These are phyloP conservation scores for Spongilla lacustris DNA, from an alignment of 37 sponge, comb jelly and placozoan genomes.

Conservation along the genomic window DNA sequence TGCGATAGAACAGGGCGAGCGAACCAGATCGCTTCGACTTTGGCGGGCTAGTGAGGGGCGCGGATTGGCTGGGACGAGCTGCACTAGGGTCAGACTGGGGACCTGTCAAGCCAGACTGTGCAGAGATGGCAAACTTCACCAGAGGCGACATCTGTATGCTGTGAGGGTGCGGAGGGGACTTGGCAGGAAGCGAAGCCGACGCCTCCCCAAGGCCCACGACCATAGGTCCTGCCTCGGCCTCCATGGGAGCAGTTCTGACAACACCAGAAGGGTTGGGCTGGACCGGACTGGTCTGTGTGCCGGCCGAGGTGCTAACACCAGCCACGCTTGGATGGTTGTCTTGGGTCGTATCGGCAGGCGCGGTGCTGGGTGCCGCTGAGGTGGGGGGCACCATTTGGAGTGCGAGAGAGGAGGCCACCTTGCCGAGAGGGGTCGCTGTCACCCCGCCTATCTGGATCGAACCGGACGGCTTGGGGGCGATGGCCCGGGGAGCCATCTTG, in stretches of 20 bases:
- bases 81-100: not conserved
- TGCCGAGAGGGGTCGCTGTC: not conserved
- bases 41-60: constrained; percentile 12
- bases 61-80: not conserved
- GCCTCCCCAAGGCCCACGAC: not conserved
- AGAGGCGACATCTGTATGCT: not conserved
- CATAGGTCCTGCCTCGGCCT: not conserved
- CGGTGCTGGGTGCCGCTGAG: not conserved
- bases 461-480: constrained; percentile 53
- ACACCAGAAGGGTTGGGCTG: not conserved
- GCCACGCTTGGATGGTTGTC: not conserved
- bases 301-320: not conserved
- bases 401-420: not conserved
- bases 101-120: not conserved
- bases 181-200: not conserved
- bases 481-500: constrained; percentile 20
- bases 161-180: not conserved
- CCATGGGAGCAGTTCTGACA: not conserved
- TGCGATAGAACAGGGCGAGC: constrained; percentile 83
- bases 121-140: not conserved
- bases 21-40: constrained; percentile 74
- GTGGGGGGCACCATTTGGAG: not conserved
- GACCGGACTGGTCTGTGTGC: constrained; percentile 24
- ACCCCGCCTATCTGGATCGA: not conserved
- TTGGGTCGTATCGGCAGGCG: not conserved